Conservation (phyloP, 2,113 vertebrate species). For the Rhea pennata region DNA sequence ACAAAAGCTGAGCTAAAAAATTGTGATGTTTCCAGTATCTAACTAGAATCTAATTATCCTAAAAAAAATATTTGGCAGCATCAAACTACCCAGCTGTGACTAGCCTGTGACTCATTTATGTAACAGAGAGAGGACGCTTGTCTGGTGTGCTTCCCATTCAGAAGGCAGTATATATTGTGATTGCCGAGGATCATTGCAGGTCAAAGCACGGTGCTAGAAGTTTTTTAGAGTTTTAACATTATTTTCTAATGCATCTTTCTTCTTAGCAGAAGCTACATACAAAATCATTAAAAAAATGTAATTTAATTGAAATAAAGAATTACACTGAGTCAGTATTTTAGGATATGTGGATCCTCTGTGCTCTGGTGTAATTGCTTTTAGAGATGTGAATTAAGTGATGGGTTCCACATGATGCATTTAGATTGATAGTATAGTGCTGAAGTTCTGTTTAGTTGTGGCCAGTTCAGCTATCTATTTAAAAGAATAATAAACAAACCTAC, state of each 20-base stretch:
- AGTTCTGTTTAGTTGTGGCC: slow-evolving; percentile 17
- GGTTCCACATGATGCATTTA: slow-evolving; percentile 13
- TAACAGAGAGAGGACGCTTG: background rate
- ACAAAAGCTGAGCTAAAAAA: slow-evolving; percentile 44
- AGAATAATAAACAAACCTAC: background rate
- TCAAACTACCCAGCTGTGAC: slow-evolving; percentile 32
- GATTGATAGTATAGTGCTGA: background rate
- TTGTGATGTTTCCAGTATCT: slow-evolving; percentile 39
- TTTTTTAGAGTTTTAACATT: background rate
- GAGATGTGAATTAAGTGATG: slow-evolving; percentile 12
- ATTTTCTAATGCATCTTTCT: background rate
- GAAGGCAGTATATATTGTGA: background rate
- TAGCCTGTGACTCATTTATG: slow-evolving; percentile 40
- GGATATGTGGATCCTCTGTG: background rate
- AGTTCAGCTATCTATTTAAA: background rate
- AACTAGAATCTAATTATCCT: slow-evolving; percentile 60
- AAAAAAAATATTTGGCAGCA: slow-evolving; percentile 12
- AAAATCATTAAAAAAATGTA: background rate
- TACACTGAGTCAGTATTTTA: background rate
- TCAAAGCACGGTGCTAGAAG: background rate
- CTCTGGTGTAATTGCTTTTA: background rate
- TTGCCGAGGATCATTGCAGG: background rate
- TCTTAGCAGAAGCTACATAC: background rate
- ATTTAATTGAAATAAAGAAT: background rate
- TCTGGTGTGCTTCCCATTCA: background rate